Evolutionary conservation across 2,797 vertebrate species (phyloP), one percentile per base, ranked within the genome.

Genomic region (Triplophysa bombifrons): DNA sequence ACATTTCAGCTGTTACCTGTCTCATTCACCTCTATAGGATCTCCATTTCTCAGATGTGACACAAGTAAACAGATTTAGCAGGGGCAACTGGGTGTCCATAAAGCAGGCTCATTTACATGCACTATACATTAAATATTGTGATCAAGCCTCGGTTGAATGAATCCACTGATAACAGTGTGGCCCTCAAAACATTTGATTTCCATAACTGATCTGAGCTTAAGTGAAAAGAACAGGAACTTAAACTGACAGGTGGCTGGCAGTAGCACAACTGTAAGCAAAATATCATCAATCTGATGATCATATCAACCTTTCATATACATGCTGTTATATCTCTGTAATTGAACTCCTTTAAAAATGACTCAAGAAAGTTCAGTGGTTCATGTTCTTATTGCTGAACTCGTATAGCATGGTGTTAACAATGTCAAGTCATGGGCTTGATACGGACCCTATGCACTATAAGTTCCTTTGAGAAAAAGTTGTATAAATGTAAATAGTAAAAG

Each of bases 161-260:
- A 30, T 34, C 27, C 3, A 65, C 72, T 65, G 77, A 82, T 84
- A 83, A 82, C 74, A 48, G 19, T 63, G 63, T 13, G 20, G 66
- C 69, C 74, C 25, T 71, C 67, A 73, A 17, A 74, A 77, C 48
- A 61, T 48, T 73, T 87, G 13, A 91, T 91, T 92, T 91, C 84
- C 91, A 91, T 92, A 91, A 92, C 90, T 89, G 87, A 86, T 84
- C 74, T 38, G 34, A 38, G 82, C 73, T 75, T 71, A 84, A 86
- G 77, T 80, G 65, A 82, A 86, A 86, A 87, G 90, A 91, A 91
- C 83, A 85, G 90, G 90, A 92, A 93, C 85, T 85, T 55, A 44
- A 84, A 80, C 82, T 72, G 80, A 80, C 86, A 85, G 83, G 72
- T 84, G 60, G 46, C 48, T 48, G 55, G 63, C 51, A 71, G 64